Evolutionary conservation across 1,140 invertebrate genomes (phyloP), one percentile per base, ranked within the genome.

Genomic region (Tetranychus cinnabarinus): DNA sequence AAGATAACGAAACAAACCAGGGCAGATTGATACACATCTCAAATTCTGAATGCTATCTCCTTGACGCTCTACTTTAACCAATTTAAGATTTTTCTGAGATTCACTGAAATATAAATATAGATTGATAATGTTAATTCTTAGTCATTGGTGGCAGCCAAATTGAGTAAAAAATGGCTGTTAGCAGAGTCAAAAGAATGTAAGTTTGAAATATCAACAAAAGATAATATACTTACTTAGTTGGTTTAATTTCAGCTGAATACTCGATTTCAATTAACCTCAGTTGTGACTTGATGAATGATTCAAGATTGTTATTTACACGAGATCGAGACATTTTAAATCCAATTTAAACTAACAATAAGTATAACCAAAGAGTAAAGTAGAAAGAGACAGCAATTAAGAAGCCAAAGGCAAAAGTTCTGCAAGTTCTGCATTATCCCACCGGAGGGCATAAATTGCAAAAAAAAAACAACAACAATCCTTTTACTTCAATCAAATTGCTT

Each of bases 11-110:
- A 73, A 77, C 8, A 77, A 61, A 7, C 76, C 75, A 59, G 73
- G 73, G 13, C 67, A 64, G 37, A 68, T 63, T 42, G 67, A 66
- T 1, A 47, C 61, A 36, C 76, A 64, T 13, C 66, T 65, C 13
- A 77, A 67, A 59, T 73, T 74, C 5, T 71, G 62, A 5, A 78
- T 61, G 62, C 73, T 75, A 48, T 76, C 66, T 3, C 76, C 76
- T 65, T 69, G 66, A 33, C 69, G 65, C 61, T 76, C 69, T 37
- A 77, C 62, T 37, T 71, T 68, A 65, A 74, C 74, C 10, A 70
- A 59, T 62, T 74, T 69, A 23, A 71, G 60, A 55, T 69, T 70
- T 64, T 74, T 71, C 59, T 69, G 69, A 31, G 23, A 23, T 23
- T 23, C 23, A 23, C 23, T 23, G 23, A 23, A 23, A 23, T 23